A percentile compares a stretch with the other conserved stretches of the same genome.
Evolutionary conservation across 2,113 vertebrate species (phyloP).

Genomic region (Brachyistius frenatus): DNA sequence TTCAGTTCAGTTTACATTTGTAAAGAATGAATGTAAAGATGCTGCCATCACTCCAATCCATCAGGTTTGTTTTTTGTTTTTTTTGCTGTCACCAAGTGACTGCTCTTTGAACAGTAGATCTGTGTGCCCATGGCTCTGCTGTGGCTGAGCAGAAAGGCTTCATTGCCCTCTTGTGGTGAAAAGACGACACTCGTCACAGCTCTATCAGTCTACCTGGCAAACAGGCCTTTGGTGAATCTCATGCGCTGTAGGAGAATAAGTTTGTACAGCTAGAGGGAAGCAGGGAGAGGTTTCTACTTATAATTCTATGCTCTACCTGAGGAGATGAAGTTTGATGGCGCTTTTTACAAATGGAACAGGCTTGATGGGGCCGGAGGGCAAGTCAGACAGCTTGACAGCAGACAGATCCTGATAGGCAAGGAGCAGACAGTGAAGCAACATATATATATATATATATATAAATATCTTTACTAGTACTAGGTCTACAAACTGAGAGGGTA

Average conservation of each 20-base stretch:
- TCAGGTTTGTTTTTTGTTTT: conserved; percentile 28
- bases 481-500: neutral
- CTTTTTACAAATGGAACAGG: conserved; percentile 72
- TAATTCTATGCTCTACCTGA: too few relatives aligned
- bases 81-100: conserved; percentile 39
- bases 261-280: neutral
- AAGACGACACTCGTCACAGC: neutral
- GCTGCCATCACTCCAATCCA: conserved; percentile 40
- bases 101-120: conserved; percentile 44
- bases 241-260: neutral
- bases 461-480: too few relatives aligned
- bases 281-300: too few relatives aligned
- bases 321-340: too few relatives aligned
- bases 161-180: conserved; percentile 80
- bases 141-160: conserved; percentile 65
- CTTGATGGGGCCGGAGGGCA: conserved; percentile 84
- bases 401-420: conserved; percentile 78
- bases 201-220: neutral
- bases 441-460: too few relatives aligned
- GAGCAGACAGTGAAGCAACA: neutral
- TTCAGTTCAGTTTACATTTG: conserved; percentile 24
- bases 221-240: neutral
- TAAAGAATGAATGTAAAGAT: conserved; percentile 43
- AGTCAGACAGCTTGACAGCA: conserved; percentile 83
- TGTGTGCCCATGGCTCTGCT: neutral